Evolutionary conservation across 2,888 invertebrate genomes (phyloP).

Genomic region (Emmelina monodactyla): DNA sequence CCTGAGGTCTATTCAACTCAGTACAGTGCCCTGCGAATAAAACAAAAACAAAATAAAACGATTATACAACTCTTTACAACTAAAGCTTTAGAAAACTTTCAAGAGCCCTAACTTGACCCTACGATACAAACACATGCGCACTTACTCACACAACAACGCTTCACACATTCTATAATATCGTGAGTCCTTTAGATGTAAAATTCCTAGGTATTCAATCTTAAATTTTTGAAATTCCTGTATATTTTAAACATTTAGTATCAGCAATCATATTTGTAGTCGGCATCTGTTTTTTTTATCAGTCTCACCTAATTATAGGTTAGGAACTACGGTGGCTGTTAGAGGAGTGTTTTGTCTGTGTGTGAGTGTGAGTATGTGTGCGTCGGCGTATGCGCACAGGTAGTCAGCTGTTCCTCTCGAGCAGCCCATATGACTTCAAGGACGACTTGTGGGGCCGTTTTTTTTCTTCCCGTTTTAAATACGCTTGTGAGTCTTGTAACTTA

Average conservation of each 20-base stretch:
- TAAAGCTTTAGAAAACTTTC: constrained; percentile 1
- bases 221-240: no score
- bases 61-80: background rate
- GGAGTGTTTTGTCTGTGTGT: constrained; percentile 7
- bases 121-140: constrained; percentile 1
- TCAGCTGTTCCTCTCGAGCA: constrained; percentile 53
- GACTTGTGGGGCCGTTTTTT: constrained; percentile 28
- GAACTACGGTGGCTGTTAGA: no score
- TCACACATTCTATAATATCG: background rate
- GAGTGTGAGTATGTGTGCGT: constrained; percentile 16
- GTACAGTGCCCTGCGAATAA: background rate
- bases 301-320: no score
- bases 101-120: constrained; percentile 5
- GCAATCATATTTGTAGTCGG: no score
- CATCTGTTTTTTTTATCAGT: no score
- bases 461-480: constrained; percentile 15
- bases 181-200: no score
- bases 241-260: no score
- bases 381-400: constrained; percentile 46
- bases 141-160: constrained; percentile 7
- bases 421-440: constrained; percentile 64
- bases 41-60: constrained; percentile 3
- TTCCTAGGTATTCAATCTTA: no score
- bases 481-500: no score
- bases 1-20: background rate